These are phyloP conservation scores for Coenonympha glycerion DNA, from an alignment of 2,888 invertebrate genomes.

Conservation along the genomic window DNA sequence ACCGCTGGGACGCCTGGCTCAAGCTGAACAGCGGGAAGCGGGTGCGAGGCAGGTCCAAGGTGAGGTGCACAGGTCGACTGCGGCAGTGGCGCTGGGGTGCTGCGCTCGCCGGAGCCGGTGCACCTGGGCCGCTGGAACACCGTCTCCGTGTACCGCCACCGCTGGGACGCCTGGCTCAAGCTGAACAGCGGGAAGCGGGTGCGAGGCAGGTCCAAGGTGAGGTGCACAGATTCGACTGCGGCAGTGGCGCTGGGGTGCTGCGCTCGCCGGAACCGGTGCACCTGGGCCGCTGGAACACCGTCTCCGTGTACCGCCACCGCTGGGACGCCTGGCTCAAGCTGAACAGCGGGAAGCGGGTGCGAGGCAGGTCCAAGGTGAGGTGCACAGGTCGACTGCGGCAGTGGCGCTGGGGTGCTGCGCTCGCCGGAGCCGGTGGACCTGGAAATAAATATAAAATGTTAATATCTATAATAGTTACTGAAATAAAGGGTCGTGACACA, in stretches of 20 bases:
- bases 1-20: constrained; percentile 95
- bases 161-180: constrained; percentile 95
- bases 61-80: constrained; percentile 88
- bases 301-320: constrained; percentile 90
- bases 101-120: constrained; percentile 89
- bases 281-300: constrained; percentile 93
- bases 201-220: constrained; percentile 91
- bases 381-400: constrained; percentile 96
- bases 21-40: constrained; percentile 91
- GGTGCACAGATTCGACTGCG: constrained; percentile 93
- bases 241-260: constrained; percentile 92
- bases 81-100: constrained; percentile 92
- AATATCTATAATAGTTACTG: no score
- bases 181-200: constrained; percentile 91
- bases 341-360: constrained; percentile 89
- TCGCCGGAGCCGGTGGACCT: constrained; percentile 89
- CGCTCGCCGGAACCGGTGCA: constrained; percentile 89
- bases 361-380: constrained; percentile 89
- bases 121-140: constrained; percentile 93
- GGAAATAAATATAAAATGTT: no score
- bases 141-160: constrained; percentile 89
- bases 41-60: constrained; percentile 92
- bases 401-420: constrained; percentile 90
- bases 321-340: constrained; percentile 96
- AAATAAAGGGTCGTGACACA: no score